Conservation (phyloP, 2,113 vertebrate species). For the Gallinago undulata region DNA sequence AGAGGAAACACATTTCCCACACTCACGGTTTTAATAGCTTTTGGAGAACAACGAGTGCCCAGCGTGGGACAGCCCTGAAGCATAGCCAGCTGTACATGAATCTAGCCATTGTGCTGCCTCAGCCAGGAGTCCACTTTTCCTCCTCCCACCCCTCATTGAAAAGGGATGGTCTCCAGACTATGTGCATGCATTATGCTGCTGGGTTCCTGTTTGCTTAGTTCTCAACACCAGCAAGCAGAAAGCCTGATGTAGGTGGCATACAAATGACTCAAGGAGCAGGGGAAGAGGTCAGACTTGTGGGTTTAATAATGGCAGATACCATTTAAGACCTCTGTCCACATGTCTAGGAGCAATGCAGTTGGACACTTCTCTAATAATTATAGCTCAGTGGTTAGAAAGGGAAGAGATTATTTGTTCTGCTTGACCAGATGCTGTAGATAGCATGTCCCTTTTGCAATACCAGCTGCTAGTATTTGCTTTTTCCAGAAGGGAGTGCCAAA, state of each 20-base stretch:
- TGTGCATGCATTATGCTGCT: background rate
- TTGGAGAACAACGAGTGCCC: background rate
- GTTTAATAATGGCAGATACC: background rate
- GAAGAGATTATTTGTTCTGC: background rate
- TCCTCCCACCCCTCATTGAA: background rate
- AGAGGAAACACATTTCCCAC: background rate
- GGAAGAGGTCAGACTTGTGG: background rate
- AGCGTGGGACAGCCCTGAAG: background rate
- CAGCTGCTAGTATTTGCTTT: background rate
- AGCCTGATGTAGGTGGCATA: background rate
- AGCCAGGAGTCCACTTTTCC: background rate
- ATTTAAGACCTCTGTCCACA: background rate
- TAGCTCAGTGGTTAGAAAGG: background rate
- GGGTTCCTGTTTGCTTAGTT: background rate
- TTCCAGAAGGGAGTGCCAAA: background rate
- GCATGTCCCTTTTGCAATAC: background rate
- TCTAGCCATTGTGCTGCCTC: conserved; percentile 17
- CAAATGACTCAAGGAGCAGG: background rate
- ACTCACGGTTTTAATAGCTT: background rate
- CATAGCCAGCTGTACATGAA: background rate
- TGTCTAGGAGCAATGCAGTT: background rate
- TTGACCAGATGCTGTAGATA: background rate
- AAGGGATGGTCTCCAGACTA: background rate
- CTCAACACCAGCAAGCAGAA: background rate
- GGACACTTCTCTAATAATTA: background rate